Percentiles rank a stretch among this genome's conserved stretches.
These are phyloP conservation scores for Dolichallabes microphthalmus DNA, from an alignment of 2,113 vertebrate genomes.

Conservation along the genomic window DNA sequence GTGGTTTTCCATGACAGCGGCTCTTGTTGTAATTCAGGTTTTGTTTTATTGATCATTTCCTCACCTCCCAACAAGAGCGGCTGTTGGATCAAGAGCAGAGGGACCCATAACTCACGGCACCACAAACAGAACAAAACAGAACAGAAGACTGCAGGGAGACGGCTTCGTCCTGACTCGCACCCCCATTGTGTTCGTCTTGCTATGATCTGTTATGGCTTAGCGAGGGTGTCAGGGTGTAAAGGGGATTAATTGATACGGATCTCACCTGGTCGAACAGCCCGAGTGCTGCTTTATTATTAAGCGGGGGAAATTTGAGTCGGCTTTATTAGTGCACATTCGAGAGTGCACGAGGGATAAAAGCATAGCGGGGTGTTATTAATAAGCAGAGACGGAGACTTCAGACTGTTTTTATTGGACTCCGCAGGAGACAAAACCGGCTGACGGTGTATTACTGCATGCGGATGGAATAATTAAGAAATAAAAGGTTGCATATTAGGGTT, in stretches of 20 bases:
- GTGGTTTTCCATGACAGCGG: background rate
- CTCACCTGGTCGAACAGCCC: background rate
- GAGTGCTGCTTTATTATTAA: background rate
- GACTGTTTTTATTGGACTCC: background rate
- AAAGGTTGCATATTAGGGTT: background rate
- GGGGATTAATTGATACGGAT: conserved; percentile 19
- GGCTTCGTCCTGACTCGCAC: background rate
- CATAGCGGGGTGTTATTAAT: background rate
- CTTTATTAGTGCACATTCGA: conserved; percentile 2
- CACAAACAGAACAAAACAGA: conserved; percentile 2
- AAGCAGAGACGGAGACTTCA: background rate
- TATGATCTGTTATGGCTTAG: conserved; percentile 6
- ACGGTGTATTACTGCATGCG: background rate
- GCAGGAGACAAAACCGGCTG: too few species aligned
- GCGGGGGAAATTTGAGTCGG: background rate
- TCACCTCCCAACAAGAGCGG: background rate
- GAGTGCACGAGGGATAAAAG: background rate
- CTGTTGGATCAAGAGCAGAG: background rate
- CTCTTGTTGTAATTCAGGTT: background rate
- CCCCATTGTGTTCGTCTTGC: background rate
- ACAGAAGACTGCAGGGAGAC: background rate
- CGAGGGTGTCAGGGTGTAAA: conserved; percentile 11
- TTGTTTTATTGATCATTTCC: background rate
- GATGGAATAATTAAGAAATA: background rate
- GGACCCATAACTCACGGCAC: conserved; percentile 1